Evolutionary conservation across 2,113 vertebrate species (phyloP).

Genomic region (Oncorhynchus masou): DNA sequence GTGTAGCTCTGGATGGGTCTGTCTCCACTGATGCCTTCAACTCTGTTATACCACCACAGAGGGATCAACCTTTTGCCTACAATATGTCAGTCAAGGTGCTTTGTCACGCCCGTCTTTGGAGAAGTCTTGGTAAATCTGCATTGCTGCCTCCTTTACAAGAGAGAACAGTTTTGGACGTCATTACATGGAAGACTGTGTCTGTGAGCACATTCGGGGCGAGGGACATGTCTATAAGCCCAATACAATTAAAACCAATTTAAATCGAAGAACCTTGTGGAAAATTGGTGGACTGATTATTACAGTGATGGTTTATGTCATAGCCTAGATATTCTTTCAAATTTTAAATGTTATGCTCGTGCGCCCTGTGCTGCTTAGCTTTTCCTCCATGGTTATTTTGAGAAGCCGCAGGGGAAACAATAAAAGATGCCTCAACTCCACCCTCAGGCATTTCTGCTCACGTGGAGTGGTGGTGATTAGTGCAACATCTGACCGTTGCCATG

Average conservation of each 20-base stretch:
- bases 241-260: too few species aligned
- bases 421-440: slow-evolving; percentile 57
- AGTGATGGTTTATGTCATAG: not conserved
- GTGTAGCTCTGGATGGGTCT: not conserved
- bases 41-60: not conserved
- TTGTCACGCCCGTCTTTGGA: not conserved
- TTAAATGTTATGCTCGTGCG: slow-evolving; percentile 10
- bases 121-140: not conserved
- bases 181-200: too few species aligned
- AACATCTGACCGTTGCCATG: slow-evolving; percentile 72
- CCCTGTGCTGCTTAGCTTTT: slow-evolving; percentile 39
- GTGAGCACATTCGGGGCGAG: too few species aligned
- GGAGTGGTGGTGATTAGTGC: slow-evolving; percentile 41
- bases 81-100: not conserved
- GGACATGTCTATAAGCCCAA: too few species aligned
- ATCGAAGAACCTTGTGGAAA: too few species aligned
- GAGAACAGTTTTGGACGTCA: too few species aligned
- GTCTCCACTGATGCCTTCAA: not conserved
- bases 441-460: slow-evolving; percentile 22
- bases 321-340: not conserved
- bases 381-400: slow-evolving; percentile 65
- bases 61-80: not conserved
- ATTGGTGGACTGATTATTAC: too few species aligned
- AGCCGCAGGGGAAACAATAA: slow-evolving; percentile 56
- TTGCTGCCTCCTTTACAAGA: not conserved